phyloP scores from a whole-genome alignment of 2,888 invertebrate species.

The Drosophila pullipes region DNA sequence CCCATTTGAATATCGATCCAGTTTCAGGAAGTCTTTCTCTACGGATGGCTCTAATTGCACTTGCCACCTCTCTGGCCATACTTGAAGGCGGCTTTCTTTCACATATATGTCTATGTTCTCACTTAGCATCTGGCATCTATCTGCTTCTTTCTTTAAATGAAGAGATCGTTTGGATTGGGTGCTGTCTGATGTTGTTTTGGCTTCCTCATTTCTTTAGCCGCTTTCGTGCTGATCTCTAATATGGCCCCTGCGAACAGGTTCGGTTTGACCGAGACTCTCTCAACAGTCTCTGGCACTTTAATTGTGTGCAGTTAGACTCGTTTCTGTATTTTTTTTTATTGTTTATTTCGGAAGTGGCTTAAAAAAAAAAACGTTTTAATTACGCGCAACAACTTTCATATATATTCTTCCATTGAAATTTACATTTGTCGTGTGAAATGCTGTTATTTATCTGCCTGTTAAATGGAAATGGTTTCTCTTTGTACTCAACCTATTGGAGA shows the following conservation, averaged over 20 bases:
- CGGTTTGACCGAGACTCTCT: conserved; percentile 61
- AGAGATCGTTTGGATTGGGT: conserved; percentile 34
- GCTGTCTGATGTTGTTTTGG: conserved; percentile 5
- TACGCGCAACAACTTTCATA: conserved; percentile 66
- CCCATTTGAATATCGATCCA: conserved; percentile 52
- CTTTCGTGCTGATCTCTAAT: conserved; percentile 48
- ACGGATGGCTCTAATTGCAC: conserved; percentile 38
- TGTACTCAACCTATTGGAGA: not conserved
- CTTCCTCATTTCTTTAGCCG: conserved; percentile 30
- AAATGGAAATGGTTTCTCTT: conserved; percentile 1
- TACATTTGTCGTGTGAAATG: conserved; percentile 29
- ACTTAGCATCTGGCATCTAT: not conserved
- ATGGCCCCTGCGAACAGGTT: conserved; percentile 64
- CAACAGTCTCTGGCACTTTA: conserved; percentile 48
- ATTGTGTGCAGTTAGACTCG: conserved; percentile 74
- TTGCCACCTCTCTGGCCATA: conserved; percentile 33
- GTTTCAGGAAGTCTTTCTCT: conserved; percentile 46
- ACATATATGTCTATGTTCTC: not conserved
- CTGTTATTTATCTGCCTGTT: conserved; percentile 1
- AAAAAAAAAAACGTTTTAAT: conserved; percentile 33
- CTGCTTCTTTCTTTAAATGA: conserved; percentile 28
- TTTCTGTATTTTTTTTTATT: conserved; percentile 47
- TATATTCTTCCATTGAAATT: conserved; percentile 56
- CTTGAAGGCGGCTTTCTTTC: conserved; percentile 56
- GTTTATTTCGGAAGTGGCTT: conserved; percentile 52